Conservation (phyloP, 2,113 vertebrate species). For the Platanista minor region DNA sequence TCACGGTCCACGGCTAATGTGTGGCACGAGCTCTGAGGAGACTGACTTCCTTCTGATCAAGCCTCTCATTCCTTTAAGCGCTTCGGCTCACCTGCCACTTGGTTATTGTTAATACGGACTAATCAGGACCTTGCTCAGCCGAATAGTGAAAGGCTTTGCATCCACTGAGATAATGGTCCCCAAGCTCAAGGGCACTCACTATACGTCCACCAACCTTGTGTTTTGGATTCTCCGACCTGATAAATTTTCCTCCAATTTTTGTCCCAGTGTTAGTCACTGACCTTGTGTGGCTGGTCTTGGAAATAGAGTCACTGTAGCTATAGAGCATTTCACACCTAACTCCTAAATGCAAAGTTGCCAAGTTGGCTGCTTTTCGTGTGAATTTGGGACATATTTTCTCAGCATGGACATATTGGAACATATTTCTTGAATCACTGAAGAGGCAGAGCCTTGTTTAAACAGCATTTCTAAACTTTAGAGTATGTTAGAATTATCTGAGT, state of each 20-base stretch:
- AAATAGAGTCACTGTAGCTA: neutral
- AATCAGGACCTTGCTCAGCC: neutral
- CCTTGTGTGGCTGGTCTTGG: neutral
- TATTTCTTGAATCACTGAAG: neutral
- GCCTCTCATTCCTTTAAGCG: neutral
- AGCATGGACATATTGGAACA: neutral
- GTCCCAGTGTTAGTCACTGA: neutral
- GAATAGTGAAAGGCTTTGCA: neutral
- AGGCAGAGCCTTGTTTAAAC: neutral
- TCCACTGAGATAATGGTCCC: neutral
- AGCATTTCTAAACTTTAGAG: neutral
- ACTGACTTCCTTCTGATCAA: neutral
- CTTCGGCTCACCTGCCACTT: neutral
- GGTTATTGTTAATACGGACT: neutral
- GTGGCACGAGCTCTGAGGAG: neutral
- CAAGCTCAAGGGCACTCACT: neutral
- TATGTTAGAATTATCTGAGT: neutral
- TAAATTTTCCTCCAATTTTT: neutral
- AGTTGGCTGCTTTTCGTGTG: neutral
- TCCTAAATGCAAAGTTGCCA: neutral
- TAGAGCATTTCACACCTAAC: neutral
- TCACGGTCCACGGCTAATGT: rapidly evolving
- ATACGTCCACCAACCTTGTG: neutral
- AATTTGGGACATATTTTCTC: neutral
- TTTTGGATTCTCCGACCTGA: neutral